Percentiles rank a stretch among this genome's conserved stretches.
Evolutionary conservation across 1,140 invertebrate species (phyloP).

Genomic region (Zeugodacus cucurbitae): DNA sequence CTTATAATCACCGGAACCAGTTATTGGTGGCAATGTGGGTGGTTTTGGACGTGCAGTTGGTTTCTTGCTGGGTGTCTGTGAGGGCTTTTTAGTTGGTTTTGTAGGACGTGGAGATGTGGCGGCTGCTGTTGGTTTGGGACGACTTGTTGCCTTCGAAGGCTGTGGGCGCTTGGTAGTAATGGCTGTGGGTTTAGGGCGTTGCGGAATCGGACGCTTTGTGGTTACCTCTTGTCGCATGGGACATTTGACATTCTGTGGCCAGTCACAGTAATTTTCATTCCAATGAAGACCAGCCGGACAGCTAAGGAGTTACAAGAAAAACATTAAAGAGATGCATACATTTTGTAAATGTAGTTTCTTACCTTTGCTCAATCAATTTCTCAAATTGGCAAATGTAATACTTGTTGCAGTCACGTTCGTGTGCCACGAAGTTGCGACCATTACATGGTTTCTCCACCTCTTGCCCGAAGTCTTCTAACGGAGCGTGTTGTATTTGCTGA

Average conservation of each 20-base stretch:
- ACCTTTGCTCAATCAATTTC: conserved; percentile 70
- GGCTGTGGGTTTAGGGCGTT: conserved; percentile 49
- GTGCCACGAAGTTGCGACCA: conserved; percentile 71
- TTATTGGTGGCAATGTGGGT: conserved; percentile 46
- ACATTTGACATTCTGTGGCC: conserved; percentile 78
- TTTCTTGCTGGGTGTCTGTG: conserved; percentile 49
- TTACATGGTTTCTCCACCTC: conserved; percentile 68
- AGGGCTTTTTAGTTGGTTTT: conserved; percentile 53
- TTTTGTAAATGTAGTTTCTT: conserved; percentile 5
- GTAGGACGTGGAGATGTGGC: conserved; percentile 40
- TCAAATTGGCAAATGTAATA: conserved; percentile 85
- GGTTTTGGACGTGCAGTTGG: conserved; percentile 60
- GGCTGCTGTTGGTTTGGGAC: conserved; percentile 47
- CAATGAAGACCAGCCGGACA: conserved; percentile 81
- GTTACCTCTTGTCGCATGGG: conserved; percentile 48
- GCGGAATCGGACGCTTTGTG: conserved; percentile 46
- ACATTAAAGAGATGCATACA: not conserved
- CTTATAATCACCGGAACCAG: conserved; percentile 67
- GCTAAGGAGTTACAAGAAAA: conserved; percentile 42
- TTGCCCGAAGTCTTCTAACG: conserved; percentile 47
- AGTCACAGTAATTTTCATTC: conserved; percentile 83
- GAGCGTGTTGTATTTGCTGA: conserved; percentile 32
- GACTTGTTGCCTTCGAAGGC: too few species aligned
- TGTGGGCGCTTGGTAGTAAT: not conserved
- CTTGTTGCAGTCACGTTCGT: conserved; percentile 78